Conservation (phyloP, 1,140 invertebrate species). For the Mylabris phalerata region DNA sequence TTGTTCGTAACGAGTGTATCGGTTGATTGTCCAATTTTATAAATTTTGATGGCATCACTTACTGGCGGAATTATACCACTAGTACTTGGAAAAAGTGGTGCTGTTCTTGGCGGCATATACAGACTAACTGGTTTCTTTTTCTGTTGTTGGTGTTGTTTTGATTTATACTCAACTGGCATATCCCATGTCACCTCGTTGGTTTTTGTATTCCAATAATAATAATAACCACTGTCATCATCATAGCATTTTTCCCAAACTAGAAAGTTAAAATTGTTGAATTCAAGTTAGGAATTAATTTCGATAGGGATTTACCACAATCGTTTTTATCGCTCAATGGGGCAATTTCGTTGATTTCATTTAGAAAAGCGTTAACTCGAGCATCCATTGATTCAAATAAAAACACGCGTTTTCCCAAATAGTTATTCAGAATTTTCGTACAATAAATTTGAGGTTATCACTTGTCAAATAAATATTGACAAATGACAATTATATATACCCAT, state of each 20-base stretch:
- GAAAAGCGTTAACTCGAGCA: slow-evolving; percentile 37
- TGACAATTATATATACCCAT: too few relatives aligned
- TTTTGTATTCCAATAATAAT: slow-evolving; percentile 67
- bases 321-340: slow-evolving; percentile 24
- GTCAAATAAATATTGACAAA: too few relatives aligned
- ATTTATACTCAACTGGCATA: slow-evolving; percentile 50
- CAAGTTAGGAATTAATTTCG: too few relatives aligned
- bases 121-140: slow-evolving; percentile 19
- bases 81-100: slow-evolving; percentile 20
- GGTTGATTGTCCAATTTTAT: slow-evolving; percentile 18
- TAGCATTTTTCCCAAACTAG: slow-evolving; percentile 61
- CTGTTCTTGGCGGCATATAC: slow-evolving; percentile 18
- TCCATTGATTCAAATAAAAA: slow-evolving; percentile 25
- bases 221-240: slow-evolving; percentile 60
- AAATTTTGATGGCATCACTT: slow-evolving; percentile 20
- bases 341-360: slow-evolving; percentile 41
- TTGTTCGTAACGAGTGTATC: background rate
- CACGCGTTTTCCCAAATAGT: too few relatives aligned
- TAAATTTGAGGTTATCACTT: too few relatives aligned
- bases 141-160: slow-evolving; percentile 1
- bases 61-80: slow-evolving; percentile 6
- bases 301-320: slow-evolving; percentile 8
- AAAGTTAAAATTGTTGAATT: background rate
- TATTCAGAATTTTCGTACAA: too few relatives aligned
- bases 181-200: slow-evolving; percentile 71